Conservation (phyloP, 2,797 vertebrate genomes). For the Micromesistius poutassou region DNA sequence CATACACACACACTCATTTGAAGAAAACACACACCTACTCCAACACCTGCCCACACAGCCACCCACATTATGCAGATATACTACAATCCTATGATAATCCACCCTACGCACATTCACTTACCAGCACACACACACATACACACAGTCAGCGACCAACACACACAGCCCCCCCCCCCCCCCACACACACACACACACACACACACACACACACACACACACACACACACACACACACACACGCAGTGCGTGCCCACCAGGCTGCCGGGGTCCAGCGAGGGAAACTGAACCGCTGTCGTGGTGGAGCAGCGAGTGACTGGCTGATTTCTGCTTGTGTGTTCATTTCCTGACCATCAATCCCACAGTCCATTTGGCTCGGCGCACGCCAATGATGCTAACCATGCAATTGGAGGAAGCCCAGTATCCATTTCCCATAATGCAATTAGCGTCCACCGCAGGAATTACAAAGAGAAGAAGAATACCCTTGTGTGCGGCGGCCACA, state of each 20-base stretch:
- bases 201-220: too few species aligned
- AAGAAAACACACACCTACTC: too few species aligned
- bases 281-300: constrained; percentile 66
- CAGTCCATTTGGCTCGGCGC: constrained; percentile 58
- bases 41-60: too few species aligned
- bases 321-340: constrained; percentile 71
- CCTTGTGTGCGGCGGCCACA: constrained; percentile 48
- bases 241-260: constrained; percentile 44
- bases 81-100: too few species aligned
- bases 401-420: constrained; percentile 58
- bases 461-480: constrained; percentile 44
- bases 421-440: constrained; percentile 50
- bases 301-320: constrained; percentile 55
- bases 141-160: too few species aligned
- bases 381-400: constrained; percentile 63
- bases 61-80: not conserved
- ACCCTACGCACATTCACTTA: not conserved
- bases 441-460: constrained; percentile 51
- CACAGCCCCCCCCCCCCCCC: too few species aligned
- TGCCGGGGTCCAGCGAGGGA: constrained; percentile 54
- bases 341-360: constrained; percentile 73
- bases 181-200: too few species aligned
- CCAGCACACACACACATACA: too few species aligned
- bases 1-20: too few species aligned
- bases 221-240: constrained; percentile 17